Percentiles rank a stretch among this genome's conserved stretches.
These are phyloP conservation scores for Notodonta dromedarius DNA, from an alignment of 2,888 invertebrate species.

Conservation along the genomic window DNA sequence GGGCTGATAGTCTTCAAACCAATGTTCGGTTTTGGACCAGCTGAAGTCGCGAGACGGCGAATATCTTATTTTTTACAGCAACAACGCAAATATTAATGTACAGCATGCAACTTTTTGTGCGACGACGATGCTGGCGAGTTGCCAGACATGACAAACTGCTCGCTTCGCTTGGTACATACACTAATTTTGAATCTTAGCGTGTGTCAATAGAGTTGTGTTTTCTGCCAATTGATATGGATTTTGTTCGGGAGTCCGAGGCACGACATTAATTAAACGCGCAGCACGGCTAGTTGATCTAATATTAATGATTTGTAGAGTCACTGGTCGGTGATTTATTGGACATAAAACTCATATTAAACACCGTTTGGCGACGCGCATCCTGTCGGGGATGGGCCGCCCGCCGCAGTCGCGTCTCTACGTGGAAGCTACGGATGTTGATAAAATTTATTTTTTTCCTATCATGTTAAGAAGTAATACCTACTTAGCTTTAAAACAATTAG, in stretches of 20 bases:
- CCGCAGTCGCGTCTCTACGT: not conserved
- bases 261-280: conserved; percentile 36
- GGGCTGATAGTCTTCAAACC: not conserved
- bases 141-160: conserved; percentile 5
- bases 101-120: not conserved
- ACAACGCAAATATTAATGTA: not conserved
- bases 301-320: conserved; percentile 29
- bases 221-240: conserved; percentile 6
- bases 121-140: conserved; percentile 2
- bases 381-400: not conserved
- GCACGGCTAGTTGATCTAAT: conserved; percentile 32
- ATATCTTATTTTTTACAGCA: not conserved
- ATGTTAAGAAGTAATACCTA: too few relatives aligned
- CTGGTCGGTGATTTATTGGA: conserved; percentile 22
- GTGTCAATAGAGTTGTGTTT: conserved; percentile 13
- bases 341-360: conserved; percentile 20
- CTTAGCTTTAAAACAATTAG: too few relatives aligned
- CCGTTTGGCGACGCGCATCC: not conserved
- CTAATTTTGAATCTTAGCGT: conserved; percentile 14
- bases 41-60: not conserved
- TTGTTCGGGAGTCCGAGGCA: conserved; percentile 10
- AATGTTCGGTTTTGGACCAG: not conserved
- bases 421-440: not conserved
- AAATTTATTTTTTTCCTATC: too few relatives aligned
- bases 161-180: not conserved